Conservation (phyloP, 2,113 vertebrate species). For the Rhabdomys dilectus region DNA sequence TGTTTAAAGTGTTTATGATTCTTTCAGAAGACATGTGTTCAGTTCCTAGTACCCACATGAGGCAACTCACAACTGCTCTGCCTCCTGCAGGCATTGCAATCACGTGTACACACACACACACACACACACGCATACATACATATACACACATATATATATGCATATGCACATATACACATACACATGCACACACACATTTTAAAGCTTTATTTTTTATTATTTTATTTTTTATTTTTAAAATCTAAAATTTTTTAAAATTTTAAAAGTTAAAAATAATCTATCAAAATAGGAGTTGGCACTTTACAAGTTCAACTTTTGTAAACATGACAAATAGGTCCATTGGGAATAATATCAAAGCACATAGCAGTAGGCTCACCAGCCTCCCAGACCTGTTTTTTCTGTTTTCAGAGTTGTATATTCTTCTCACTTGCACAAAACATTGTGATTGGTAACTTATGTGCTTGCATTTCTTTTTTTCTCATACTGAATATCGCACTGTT, state of each 20-base stretch:
- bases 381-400: constrained; percentile 86
- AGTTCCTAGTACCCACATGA: not conserved
- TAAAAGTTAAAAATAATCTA: constrained; percentile 37
- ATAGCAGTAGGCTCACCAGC: constrained; percentile 8
- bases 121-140: not conserved
- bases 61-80: not conserved
- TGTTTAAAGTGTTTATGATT: not conserved
- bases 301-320: constrained; percentile 86
- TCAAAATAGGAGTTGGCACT: constrained; percentile 84
- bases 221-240: too few relatives aligned
- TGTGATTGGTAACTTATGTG: constrained; percentile 79
- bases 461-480: constrained; percentile 83
- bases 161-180: too few relatives aligned
- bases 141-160: too few relatives aligned
- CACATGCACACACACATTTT: not conserved
- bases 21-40: not conserved
- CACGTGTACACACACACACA: not conserved
- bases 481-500: constrained; percentile 86
- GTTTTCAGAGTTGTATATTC: constrained; percentile 90
- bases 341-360: constrained; percentile 79
- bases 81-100: not conserved
- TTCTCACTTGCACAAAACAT: constrained; percentile 89
- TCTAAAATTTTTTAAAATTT: too few relatives aligned
- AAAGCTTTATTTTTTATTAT: too few relatives aligned
- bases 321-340: constrained; percentile 77